Conservation (phyloP, 2,888 invertebrate genomes). For the Torymus aiolomorphi region DNA sequence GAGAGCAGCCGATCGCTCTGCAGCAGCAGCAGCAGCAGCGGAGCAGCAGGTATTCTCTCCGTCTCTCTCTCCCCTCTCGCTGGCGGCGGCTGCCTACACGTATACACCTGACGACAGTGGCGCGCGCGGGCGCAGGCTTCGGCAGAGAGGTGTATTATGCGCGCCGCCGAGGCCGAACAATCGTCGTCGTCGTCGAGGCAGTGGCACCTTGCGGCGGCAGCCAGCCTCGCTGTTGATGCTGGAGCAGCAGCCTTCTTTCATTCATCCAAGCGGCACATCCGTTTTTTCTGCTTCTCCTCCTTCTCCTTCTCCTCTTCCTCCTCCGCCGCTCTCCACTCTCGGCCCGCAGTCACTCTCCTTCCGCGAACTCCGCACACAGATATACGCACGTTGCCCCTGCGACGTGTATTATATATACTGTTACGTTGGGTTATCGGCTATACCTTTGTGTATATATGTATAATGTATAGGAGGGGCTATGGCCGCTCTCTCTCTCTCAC, state of each 20-base stretch:
- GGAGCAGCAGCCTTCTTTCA: constrained; percentile 48
- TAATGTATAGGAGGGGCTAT: no score
- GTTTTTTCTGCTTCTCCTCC: constrained; percentile 47
- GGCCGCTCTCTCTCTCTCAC: no score
- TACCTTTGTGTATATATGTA: no score
- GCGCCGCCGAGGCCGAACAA: constrained; percentile 59
- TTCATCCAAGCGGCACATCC: constrained; percentile 56
- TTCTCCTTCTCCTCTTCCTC: constrained; percentile 26
- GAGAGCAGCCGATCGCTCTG: constrained; percentile 18
- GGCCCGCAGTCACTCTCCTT: not conserved
- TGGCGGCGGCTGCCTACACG: constrained; percentile 40
- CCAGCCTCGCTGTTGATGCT: constrained; percentile 46
- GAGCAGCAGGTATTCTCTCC: not conserved
- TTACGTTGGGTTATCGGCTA: no score
- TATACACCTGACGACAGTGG: constrained; percentile 56
- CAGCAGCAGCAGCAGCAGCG: not conserved
- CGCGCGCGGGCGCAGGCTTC: constrained; percentile 40
- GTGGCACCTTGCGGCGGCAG: constrained; percentile 55
- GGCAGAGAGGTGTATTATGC: constrained; percentile 20
- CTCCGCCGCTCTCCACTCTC: constrained; percentile 34
- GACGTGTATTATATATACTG: no score
- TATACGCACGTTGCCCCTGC: constrained; percentile 4
- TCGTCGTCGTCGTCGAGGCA: constrained; percentile 65
- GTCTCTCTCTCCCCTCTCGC: constrained; percentile 19
- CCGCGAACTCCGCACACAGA: not conserved